Evolutionary conservation across 2,797 vertebrate genomes (phyloP).

Genomic region (Bufotes viridis): DNA sequence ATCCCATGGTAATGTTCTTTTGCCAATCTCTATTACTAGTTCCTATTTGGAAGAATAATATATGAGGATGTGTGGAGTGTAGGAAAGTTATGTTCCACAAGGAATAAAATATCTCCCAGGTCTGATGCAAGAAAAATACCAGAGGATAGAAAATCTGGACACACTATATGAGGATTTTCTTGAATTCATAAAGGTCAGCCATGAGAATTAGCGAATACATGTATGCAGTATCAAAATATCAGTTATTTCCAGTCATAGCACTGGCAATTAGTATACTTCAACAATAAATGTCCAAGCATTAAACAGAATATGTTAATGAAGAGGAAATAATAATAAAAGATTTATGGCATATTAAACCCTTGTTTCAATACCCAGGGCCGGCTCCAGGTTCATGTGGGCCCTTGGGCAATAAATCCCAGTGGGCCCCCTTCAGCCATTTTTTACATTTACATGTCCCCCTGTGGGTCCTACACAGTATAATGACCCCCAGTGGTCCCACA

Average conservation of each 20-base stretch:
- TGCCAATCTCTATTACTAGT: constrained; percentile 50
- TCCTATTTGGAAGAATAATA: constrained; percentile 45
- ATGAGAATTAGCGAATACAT: background rate
- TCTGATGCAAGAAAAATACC: constrained; percentile 24
- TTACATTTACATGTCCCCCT: too few species aligned
- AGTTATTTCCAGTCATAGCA: background rate
- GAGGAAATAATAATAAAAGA: too few species aligned
- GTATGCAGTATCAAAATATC: background rate
- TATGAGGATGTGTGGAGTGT: constrained; percentile 25
- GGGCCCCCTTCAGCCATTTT: too few species aligned
- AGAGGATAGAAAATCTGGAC: background rate
- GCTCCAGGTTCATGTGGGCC: too few species aligned
- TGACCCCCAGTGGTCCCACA: too few species aligned
- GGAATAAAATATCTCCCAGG: constrained; percentile 43
- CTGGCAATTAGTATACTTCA: background rate
- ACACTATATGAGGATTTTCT: constrained; percentile 9
- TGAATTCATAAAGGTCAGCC: background rate
- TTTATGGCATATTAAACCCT: too few species aligned
- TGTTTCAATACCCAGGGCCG: too few species aligned
- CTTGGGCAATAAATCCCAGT: too few species aligned
- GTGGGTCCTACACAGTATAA: too few species aligned
- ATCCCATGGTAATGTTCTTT: constrained; percentile 30
- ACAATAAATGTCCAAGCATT: too few species aligned
- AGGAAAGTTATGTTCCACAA: constrained; percentile 48
- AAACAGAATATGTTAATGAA: too few species aligned